Evolutionary conservation across 2,797 vertebrate species (phyloP), one percentile per base, ranked within the genome.

Genomic region (Cottoperca gobio): DNA sequence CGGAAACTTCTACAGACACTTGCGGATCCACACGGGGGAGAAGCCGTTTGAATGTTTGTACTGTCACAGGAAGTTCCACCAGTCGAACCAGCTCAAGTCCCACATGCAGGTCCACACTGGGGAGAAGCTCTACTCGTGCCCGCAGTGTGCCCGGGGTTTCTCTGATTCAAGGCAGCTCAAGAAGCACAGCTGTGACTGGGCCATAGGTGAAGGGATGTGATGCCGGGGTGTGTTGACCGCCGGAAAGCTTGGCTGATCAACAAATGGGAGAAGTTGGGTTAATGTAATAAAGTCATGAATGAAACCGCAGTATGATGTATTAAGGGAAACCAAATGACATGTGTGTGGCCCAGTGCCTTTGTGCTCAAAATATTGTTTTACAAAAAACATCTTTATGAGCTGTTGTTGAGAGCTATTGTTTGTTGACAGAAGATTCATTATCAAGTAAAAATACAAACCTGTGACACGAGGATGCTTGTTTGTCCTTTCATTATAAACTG

Each of bases 81-180:
- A 95, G 78, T 91, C 93, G 0, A 94, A 94, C 43, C 93, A 95
- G 84, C 89, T 95, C 14, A 95, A 95, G 84, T 92, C 93, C 0
- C 95, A 95, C 87, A 82, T 95, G 90, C 95, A 94, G 85, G 87
- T 95, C 52, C 95, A 95, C 86, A 94, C 93, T 0, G 94, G 94
- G 1, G 76, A 93, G 78, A 95, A 94, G 81, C 93, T 94, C 0
- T 94, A 93, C 86, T 81, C 88, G 0, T 95, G 95, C 37, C 82
- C 85, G 71, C 86, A 86, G 66, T 92, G 90, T 3, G 83, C 85
- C 2, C 84, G 64, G 0, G 90, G 92, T 37, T 93, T 92, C 81
- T 94, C 92, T 0, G 93, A 92, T 14, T 90, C 90, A 0, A 49
- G 92, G 76, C 92, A 92, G 84, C 79, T 91, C 19, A 93, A 91